These are phyloP conservation scores for Eurystomus glaucurus DNA, from an alignment of 2,797 vertebrate species.

Conservation along the genomic window DNA sequence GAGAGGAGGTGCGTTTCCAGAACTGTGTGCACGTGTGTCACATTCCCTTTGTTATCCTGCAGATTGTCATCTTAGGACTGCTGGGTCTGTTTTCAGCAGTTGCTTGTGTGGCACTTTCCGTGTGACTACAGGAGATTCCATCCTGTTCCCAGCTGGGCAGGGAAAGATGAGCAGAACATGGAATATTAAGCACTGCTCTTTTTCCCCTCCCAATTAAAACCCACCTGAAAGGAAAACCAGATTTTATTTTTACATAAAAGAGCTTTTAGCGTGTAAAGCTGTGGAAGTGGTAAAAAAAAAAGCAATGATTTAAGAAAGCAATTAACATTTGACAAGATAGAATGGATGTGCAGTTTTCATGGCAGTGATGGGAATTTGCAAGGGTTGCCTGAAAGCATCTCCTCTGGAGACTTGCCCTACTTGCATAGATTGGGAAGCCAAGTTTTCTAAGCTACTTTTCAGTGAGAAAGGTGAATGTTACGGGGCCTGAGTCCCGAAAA, in stretches of 20 bases:
- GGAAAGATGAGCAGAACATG: background rate
- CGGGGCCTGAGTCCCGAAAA: background rate
- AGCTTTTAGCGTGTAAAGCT: background rate
- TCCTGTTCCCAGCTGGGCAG: background rate
- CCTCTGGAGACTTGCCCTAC: background rate
- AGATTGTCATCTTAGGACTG: background rate
- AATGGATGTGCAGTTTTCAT: background rate
- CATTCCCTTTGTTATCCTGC: background rate
- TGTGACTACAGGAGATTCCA: background rate
- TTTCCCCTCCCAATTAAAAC: background rate
- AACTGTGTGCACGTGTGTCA: background rate
- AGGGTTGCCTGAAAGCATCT: background rate
- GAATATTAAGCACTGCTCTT: background rate
- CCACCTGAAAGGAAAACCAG: background rate
- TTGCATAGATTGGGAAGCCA: background rate
- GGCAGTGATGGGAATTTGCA: background rate
- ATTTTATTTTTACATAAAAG: background rate
- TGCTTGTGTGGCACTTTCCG: background rate
- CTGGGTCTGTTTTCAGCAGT: background rate
- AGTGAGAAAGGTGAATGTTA: background rate
- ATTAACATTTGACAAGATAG: background rate
- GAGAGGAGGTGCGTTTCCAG: background rate
- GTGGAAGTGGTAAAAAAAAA: background rate
- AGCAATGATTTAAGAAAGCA: background rate
- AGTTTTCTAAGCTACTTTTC: background rate